A percentile compares a stretch with the other conserved stretches of the same genome.
These are phyloP conservation scores for Fukomys damarensis DNA, from an alignment of 2,113 vertebrate genomes.

Conservation along the genomic window DNA sequence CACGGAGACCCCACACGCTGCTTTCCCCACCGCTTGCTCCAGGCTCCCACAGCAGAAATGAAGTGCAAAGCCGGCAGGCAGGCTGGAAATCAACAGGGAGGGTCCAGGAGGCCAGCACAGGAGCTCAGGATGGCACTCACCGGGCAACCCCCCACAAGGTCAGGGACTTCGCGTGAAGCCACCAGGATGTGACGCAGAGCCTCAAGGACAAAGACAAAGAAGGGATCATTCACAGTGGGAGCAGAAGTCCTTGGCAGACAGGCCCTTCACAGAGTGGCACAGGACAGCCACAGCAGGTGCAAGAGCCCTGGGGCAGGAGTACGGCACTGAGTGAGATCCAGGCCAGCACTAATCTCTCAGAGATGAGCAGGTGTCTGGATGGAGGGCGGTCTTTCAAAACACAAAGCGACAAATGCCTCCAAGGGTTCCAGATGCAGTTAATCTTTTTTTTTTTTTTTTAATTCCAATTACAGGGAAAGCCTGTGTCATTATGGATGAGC, in stretches of 20 bases:
- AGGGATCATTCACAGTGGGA: rapidly evolving
- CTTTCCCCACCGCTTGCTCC: not conserved
- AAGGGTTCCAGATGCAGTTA: slow-evolving; percentile 14
- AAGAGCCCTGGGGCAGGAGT: slow-evolving; percentile 19
- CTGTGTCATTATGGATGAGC: not conserved
- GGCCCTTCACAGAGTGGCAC: not conserved
- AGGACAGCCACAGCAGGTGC: not conserved
- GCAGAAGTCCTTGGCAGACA: not conserved
- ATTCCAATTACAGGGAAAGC: slow-evolving; percentile 73
- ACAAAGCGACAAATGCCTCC: not conserved
- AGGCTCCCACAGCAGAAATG: not conserved
- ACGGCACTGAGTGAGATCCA: rapidly evolving
- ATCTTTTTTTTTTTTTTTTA: slow-evolving; percentile 55
- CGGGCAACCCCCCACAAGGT: not conserved
- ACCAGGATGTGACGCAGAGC: not conserved
- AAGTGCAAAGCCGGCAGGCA: not conserved
- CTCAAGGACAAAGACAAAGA: not conserved
- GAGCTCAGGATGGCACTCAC: not conserved
- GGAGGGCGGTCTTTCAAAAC: slow-evolving; percentile 8
- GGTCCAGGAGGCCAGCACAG: not conserved
- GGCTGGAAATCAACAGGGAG: not conserved
- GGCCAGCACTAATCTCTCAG: not conserved
- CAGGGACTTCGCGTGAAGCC: not conserved
- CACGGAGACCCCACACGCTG: not conserved
- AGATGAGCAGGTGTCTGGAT: not conserved